Conservation (phyloP, 2,797 vertebrate genomes). For the Sphenodon punctatus region DNA sequence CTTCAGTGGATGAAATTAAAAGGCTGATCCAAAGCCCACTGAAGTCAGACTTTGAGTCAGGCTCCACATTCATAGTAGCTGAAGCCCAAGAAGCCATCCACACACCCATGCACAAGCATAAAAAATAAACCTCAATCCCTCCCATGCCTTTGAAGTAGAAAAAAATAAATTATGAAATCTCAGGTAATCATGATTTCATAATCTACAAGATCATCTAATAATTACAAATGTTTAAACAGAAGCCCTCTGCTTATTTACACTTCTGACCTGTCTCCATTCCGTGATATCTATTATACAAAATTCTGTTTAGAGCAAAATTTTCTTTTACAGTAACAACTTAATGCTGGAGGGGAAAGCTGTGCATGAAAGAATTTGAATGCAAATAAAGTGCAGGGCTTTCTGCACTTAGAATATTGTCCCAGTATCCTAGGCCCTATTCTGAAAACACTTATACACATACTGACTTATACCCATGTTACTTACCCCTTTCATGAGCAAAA, state of each 20-base stretch:
- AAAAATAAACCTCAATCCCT: too few relatives aligned
- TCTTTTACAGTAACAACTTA: conserved; percentile 62
- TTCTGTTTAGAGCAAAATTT: conserved; percentile 66
- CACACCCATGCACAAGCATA: background rate
- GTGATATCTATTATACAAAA: conserved; percentile 57
- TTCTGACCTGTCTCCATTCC: conserved; percentile 42
- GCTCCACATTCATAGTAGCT: background rate
- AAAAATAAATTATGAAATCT: conserved; percentile 55
- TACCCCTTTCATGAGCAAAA: too few relatives aligned
- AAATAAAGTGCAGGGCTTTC: conserved; percentile 46
- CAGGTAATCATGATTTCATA: conserved; percentile 57
- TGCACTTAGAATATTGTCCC: conserved; percentile 37
- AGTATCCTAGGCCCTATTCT: conserved; percentile 54
- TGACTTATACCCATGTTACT: conserved; percentile 48
- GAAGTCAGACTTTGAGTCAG: conserved; percentile 6
- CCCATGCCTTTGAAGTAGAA: conserved; percentile 31
- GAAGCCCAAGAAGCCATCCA: conserved; percentile 1
- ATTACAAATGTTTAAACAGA: conserved; percentile 56
- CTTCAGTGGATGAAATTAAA: background rate
- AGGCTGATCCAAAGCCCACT: background rate
- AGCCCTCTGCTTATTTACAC: conserved; percentile 63
- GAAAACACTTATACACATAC: conserved; percentile 37
- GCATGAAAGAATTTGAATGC: conserved; percentile 50
- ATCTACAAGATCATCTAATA: conserved; percentile 37
- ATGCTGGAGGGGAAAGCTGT: conserved; percentile 47